Conservation (phyloP, 2,888 invertebrate genomes). For the Scelioninae gen. 2 region DNA sequence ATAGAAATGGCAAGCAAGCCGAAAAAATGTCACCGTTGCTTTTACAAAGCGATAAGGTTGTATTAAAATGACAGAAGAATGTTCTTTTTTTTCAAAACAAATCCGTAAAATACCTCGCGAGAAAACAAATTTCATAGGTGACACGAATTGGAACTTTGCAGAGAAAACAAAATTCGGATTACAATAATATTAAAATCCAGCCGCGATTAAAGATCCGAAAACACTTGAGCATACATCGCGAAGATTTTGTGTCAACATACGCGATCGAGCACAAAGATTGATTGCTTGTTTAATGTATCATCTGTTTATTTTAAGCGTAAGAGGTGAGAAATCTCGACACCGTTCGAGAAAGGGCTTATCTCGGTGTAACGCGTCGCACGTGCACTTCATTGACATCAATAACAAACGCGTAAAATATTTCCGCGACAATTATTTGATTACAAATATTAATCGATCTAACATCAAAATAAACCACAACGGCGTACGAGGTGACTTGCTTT, state of each 20-base stretch:
- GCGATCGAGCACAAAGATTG: constrained; percentile 11
- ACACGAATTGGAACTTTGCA: not conserved
- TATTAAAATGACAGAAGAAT: not conserved
- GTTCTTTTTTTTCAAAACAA: not conserved
- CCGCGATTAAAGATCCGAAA: constrained; percentile 3
- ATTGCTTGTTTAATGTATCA: constrained; percentile 29
- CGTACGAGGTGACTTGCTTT: too few species aligned
- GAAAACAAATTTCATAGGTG: not conserved
- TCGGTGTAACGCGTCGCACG: constrained; percentile 7
- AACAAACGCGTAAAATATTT: constrained; percentile 1
- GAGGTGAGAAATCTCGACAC: constrained; percentile 9
- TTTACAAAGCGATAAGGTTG: too few species aligned
- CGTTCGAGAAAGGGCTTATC: constrained; percentile 17
- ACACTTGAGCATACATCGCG: constrained; percentile 16
- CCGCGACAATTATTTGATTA: constrained; percentile 12
- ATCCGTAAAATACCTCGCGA: not conserved
- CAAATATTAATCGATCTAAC: constrained; percentile 32
- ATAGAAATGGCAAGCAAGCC: too few species aligned
- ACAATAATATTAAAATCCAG: constrained; percentile 4
- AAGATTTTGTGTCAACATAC: constrained; percentile 15
- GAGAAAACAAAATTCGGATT: constrained; percentile 3
- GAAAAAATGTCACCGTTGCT: too few species aligned
- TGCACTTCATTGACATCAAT: constrained; percentile 31
- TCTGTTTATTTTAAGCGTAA: constrained; percentile 17
- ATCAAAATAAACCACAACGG: too few species aligned